A percentile compares a stretch with the other conserved stretches of the same genome.
Conservation (phyloP, 2,888 invertebrate genomes). For the Drosophila merina region DNA sequence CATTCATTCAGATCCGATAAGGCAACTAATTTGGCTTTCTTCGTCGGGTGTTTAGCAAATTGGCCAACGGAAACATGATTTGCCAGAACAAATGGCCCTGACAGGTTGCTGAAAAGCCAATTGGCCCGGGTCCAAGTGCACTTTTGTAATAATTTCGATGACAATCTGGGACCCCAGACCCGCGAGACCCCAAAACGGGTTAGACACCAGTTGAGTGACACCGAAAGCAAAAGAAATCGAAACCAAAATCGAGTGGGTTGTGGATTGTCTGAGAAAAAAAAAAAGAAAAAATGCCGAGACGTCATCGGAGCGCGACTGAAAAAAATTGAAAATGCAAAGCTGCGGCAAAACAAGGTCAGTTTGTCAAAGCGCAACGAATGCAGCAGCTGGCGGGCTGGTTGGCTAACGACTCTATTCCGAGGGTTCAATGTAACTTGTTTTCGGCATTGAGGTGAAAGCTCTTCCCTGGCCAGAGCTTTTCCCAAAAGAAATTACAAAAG, state of each 20-base stretch:
- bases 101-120: conserved; percentile 33
- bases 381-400: conserved; percentile 9
- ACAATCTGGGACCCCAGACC: conserved; percentile 1
- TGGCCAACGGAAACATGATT: conserved; percentile 20
- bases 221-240: conserved; percentile 35
- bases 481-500: conserved; percentile 1
- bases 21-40: not conserved
- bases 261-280: conserved; percentile 3
- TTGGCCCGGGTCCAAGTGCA: conserved; percentile 48
- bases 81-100: conserved; percentile 30
- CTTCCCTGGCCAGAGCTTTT: conserved; percentile 20
- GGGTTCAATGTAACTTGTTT: conserved; percentile 62
- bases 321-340: conserved; percentile 15
- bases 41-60: not conserved
- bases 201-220: conserved; percentile 44
- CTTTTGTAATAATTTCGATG: conserved; percentile 22
- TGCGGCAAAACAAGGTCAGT: conserved; percentile 67
- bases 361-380: conserved; percentile 52
- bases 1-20: not conserved
- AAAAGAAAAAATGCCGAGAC: conserved; percentile 28
- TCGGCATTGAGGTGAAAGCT: conserved; percentile 66
- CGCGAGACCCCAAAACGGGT: conserved; percentile 11
- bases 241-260: conserved; percentile 14
- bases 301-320: conserved; percentile 41
- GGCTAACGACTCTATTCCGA: conserved; percentile 27